phyloP scores from a whole-genome alignment of 1,140 invertebrate genomes.

The Parapsyche elsis region DNA sequence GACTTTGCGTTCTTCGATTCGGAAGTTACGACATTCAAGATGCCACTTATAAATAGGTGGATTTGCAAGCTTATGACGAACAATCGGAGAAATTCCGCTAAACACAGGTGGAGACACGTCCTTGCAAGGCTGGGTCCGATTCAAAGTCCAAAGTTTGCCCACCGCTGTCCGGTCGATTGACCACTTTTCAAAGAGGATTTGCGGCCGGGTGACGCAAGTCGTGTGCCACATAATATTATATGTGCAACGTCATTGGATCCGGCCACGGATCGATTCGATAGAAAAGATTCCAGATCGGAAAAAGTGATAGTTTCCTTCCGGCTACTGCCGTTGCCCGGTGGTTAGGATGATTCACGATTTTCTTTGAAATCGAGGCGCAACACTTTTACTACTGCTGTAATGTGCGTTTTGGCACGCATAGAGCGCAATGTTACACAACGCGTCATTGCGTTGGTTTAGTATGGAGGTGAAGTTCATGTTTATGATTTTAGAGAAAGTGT shows the following conservation, averaged over 20 bases:
- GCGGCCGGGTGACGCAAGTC: not conserved
- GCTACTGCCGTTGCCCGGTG: not conserved
- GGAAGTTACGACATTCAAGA: not conserved
- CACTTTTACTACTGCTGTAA: not conserved
- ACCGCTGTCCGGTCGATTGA: not conserved
- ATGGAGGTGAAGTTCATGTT: slow-evolving; percentile 16
- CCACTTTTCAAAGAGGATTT: not conserved
- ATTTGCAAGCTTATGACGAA: not conserved
- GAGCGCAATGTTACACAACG: no score
- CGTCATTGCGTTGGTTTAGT: not conserved
- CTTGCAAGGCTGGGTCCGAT: not conserved
- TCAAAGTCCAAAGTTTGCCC: slow-evolving; percentile 10
- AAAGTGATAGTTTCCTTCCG: not conserved
- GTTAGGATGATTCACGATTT: no score
- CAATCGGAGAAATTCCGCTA: not conserved
- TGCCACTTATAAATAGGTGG: not conserved
- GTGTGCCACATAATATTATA: not conserved
- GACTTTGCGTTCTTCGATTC: not conserved
- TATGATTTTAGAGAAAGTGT: no score
- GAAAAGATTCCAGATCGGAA: not conserved
- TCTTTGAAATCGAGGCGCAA: not conserved
- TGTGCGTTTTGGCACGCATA: not conserved
- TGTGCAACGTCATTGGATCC: not conserved
- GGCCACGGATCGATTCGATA: not conserved
- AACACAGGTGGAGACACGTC: not conserved